These are phyloP conservation scores for Phycodurus eques DNA, from an alignment of 2,113 vertebrate genomes.

Conservation along the genomic window DNA sequence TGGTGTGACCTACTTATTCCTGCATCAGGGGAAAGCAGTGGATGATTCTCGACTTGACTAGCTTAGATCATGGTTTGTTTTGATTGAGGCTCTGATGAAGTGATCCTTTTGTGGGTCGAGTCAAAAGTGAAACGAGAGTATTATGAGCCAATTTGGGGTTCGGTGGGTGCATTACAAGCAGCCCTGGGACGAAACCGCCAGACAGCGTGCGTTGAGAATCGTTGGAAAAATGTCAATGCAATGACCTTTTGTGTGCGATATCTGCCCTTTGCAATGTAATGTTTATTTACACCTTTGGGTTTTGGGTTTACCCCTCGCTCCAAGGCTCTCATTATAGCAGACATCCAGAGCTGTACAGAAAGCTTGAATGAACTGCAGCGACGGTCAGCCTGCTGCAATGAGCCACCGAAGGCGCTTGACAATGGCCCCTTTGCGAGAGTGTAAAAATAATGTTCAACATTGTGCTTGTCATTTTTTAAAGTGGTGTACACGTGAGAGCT, in stretches of 20 bases:
- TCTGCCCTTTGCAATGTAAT: constrained; percentile 51
- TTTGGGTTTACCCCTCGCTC: constrained; percentile 24
- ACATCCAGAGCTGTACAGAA: constrained; percentile 23
- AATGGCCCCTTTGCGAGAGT: neutral
- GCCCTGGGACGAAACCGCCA: constrained; percentile 29
- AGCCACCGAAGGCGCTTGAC: constrained; percentile 15
- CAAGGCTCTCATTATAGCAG: constrained; percentile 35
- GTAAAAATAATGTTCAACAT: neutral
- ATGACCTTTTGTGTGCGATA: constrained; percentile 52
- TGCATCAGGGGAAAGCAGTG: neutral
- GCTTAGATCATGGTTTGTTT: constrained; percentile 65
- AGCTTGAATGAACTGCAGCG: constrained; percentile 49
- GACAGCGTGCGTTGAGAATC: constrained; percentile 31
- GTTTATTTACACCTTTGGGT: constrained; percentile 36
- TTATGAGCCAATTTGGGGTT: constrained; percentile 54
- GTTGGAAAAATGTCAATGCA: constrained; percentile 50
- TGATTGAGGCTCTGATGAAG: constrained; percentile 60
- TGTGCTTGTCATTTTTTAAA: neutral
- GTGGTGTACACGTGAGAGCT: neutral
- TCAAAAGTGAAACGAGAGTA: constrained; percentile 63
- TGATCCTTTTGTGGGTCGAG: constrained; percentile 68
- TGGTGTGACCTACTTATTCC: constrained; percentile 23
- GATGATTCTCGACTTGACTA: constrained; percentile 58
- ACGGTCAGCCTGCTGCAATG: constrained; percentile 21
- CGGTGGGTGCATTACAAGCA: constrained; percentile 39